Evolutionary conservation across 2,797 vertebrate species (phyloP).

Genomic region (Lutjanus campechanus): DNA sequence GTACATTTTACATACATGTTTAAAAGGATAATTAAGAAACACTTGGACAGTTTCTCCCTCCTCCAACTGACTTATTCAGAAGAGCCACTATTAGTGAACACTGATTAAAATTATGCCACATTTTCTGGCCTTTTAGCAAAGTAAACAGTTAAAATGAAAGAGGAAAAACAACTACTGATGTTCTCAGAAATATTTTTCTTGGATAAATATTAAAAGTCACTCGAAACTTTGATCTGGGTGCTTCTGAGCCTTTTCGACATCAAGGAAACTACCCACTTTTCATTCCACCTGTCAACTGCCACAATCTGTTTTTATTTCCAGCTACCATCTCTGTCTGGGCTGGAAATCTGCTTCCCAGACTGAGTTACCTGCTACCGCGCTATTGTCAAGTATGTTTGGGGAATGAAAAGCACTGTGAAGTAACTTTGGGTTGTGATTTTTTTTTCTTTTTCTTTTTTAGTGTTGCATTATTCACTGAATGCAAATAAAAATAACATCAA

Average conservation of each 20-base stretch:
- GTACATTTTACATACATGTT: background rate
- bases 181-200: constrained; percentile 76
- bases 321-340: constrained; percentile 69
- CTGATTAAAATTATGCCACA: constrained; percentile 45
- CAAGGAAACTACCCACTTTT: constrained; percentile 79
- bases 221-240: constrained; percentile 76
- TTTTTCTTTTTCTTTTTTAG: constrained; percentile 4
- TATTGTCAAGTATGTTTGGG: constrained; percentile 73
- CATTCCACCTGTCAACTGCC: constrained; percentile 79
- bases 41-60: constrained; percentile 2
- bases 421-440: constrained; percentile 61
- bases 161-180: constrained; percentile 74
- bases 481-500: constrained; percentile 72
- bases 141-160: constrained; percentile 66
- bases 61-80: constrained; percentile 23
- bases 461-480: constrained; percentile 69
- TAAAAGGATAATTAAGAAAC: constrained; percentile 6
- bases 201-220: constrained; percentile 82
- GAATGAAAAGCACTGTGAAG: constrained; percentile 69
- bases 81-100: constrained; percentile 40
- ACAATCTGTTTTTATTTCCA: constrained; percentile 79
- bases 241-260: constrained; percentile 75
- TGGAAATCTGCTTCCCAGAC: constrained; percentile 63
- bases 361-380: constrained; percentile 56
- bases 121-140: constrained; percentile 58